Base-by-base conservation (phyloP, 1,140 invertebrate species). In the Drosophila auraria region DNA sequence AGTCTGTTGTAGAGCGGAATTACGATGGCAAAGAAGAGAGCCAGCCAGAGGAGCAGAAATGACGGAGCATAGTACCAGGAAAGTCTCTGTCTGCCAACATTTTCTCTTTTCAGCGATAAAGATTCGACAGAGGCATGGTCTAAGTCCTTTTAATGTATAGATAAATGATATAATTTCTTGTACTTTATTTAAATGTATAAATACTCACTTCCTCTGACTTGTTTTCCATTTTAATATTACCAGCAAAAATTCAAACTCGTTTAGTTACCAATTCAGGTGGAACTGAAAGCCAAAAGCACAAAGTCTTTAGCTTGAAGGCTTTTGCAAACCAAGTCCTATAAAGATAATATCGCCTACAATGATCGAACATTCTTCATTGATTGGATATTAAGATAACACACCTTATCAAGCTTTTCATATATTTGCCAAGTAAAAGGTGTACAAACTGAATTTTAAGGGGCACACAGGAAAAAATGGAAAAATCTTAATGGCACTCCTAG, bases 21-120 rank as follows among this genome's bases (percentile, higher is more conserved):
- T 1, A 92, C 87, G 0, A 91, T 40, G 6, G 84, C 84, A 42
- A 82, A 83, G 33, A 92, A 82, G 0, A 92, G 70, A 0, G 66
- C 66, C 47, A 71, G 33, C 91, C 91, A 92, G 27, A 91, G 81
- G 0, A 84, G 27, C 14, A 92, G 20, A 23, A 90, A 92, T 2
- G 75, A 73, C 2, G 76, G 78, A 9, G 82, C 87, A 60, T 87
- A 80, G 59, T 84, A 76, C 86, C 86, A 92, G 20, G 76, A 45
- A 1, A 86, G 15, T 7, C 63, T 60, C 9, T 30, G 36, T 3
- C 6, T 15, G 3, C 3, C 12, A 1, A 2, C 14, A 12, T 5
- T 2, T 14, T n/a, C 5, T 20, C 2, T 17, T 6, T 38, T 27
- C 0, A 36, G 14, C 6, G 47, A 42, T 30, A 30, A 25, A 51